A percentile compares a stretch with the other conserved stretches of the same genome.
These are phyloP conservation scores for Dicrostonyx torquatus DNA, from an alignment of 2,797 vertebrate genomes.

Conservation along the genomic window DNA sequence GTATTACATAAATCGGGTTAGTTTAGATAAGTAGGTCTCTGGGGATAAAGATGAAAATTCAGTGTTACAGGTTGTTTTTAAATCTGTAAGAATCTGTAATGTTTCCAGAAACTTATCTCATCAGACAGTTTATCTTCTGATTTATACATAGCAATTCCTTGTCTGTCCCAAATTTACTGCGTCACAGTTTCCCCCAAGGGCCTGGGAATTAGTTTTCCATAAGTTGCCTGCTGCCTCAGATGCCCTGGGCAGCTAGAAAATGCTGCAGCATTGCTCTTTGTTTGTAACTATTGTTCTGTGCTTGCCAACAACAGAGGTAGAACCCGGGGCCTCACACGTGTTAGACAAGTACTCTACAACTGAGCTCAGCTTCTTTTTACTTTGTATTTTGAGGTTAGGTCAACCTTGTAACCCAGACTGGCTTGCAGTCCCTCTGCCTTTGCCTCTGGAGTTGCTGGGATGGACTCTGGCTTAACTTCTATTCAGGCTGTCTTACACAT, in stretches of 20 bases:
- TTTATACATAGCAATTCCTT: not conserved
- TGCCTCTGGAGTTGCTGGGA: not conserved
- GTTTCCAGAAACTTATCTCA: not conserved
- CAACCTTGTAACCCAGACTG: not conserved
- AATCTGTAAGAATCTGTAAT: not conserved
- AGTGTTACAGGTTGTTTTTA: not conserved
- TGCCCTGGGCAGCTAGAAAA: not conserved
- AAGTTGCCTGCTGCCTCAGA: not conserved
- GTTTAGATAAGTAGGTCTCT: not conserved
- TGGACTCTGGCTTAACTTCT: not conserved
- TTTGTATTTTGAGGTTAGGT: not conserved
- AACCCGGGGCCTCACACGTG: not conserved
- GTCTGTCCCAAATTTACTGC: not conserved
- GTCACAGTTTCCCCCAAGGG: not conserved
- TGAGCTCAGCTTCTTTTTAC: not conserved
- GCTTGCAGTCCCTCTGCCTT: no score
- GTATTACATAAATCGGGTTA: not conserved
- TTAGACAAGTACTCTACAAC: not conserved
- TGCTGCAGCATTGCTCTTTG: not conserved
- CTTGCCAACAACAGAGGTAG: not conserved
- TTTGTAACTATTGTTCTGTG: not conserved
- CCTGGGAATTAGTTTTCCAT: not conserved
- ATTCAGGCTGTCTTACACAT: not conserved
- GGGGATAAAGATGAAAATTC: not conserved
- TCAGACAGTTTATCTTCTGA: not conserved